Evolutionary conservation across 92 coral and sea anemone genomes (phyloP), one percentile per base, ranked within the genome.

Genomic region (Epizoanthus rinbou): DNA sequence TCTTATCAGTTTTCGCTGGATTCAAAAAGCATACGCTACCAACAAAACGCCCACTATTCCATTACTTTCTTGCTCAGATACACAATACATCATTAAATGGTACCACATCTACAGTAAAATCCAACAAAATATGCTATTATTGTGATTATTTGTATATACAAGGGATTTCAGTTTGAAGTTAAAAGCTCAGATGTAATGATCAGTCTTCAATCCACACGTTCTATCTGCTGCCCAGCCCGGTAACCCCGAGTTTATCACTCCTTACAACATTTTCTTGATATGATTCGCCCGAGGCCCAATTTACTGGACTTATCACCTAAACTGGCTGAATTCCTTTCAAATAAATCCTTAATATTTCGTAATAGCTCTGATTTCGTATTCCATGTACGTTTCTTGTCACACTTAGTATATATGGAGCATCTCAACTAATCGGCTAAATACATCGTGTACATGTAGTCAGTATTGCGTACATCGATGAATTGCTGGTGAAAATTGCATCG

Each of bases 171-270:
- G 43, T 37, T 50, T 9, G 16, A 50, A 50, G 54, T 50, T 50
- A 13, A 50, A 50, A 15, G 54, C 13, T 50, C 15, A 50, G 8
- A 50, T 50, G 54, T 5, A 11, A 50, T 50, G 54, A 50, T 3
- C 54, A 50, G 54, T 50, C 58, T 39, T 76, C 70, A 58, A 54
- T 78, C 82, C 35, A 39, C 82, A 41, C 82, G 15, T 25, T 25
- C 33, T 35, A n/a, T 75, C 71, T 41, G 53, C 39, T 8, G 22
- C 7, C 58, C 58, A 43, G 43, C 31, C 69, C 19, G 69, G 64
- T 62, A 78, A 62, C 71, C 71, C 57, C 66, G 23, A 63, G 71
- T 22, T 78, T 78, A 78, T 78, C 82, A 60, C 24, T 16, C 14
- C 14, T 22, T 15, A 14, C 57, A 18, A 59, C 70, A 57, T 18